Evolutionary conservation across 2,888 invertebrate species (phyloP).

Genomic region (Limenitis camilla): DNA sequence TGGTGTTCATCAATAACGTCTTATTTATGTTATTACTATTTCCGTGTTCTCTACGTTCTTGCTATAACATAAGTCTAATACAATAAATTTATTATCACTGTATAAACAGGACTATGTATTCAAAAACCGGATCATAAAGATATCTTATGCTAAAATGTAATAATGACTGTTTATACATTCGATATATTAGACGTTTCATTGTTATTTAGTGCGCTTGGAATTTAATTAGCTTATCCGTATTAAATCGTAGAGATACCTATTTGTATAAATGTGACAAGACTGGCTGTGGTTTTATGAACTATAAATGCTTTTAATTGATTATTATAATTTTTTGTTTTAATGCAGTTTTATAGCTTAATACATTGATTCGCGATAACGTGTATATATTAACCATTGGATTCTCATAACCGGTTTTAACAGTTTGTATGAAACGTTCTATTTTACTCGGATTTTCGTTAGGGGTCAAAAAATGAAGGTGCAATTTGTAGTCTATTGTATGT

Average conservation of each 20-base stretch:
- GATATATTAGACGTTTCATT: neutral
- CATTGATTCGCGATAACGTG: slow-evolving; percentile 2
- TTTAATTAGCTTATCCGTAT: neutral
- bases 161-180: neutral
- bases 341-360: slow-evolving; percentile 41
- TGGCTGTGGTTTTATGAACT: slow-evolving; percentile 46
- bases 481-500: slow-evolving; percentile 67
- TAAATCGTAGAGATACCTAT: slow-evolving; percentile 8
- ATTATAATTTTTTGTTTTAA: slow-evolving; percentile 60
- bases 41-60: slow-evolving; percentile 7
- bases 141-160: neutral
- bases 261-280: slow-evolving; percentile 6
- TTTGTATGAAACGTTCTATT: neutral
- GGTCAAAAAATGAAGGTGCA: slow-evolving; percentile 67
- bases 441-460: slow-evolving; percentile 52
- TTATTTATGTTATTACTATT: slow-evolving; percentile 3
- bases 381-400: no score
- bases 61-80: slow-evolving; percentile 3
- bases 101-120: slow-evolving; percentile 13
- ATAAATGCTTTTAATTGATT: slow-evolving; percentile 56
- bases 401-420: neutral
- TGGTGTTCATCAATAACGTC: neutral
- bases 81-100: slow-evolving; percentile 12
- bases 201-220: neutral
- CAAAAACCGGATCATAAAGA: slow-evolving; percentile 6